Conservation (phyloP, 2,888 invertebrate genomes). For the Luperina testacea region DNA sequence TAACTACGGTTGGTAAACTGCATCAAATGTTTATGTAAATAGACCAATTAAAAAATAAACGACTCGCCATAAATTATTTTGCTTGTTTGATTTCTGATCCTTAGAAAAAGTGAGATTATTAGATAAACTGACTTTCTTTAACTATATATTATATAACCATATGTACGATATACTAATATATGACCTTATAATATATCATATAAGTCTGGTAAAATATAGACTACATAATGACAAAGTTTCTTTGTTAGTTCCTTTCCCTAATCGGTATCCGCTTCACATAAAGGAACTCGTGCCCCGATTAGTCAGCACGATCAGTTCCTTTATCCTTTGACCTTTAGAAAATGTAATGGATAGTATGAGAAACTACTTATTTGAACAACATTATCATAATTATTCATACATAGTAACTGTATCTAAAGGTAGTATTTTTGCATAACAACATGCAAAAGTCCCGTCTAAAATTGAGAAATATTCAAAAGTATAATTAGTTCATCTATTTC, state of each 20-base stretch:
- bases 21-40: slow-evolving; percentile 77
- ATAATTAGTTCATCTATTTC: neutral
- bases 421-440: too few species aligned
- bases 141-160: too few species aligned
- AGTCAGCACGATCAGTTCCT: slow-evolving; percentile 25
- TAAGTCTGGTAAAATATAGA: neutral
- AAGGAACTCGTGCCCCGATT: slow-evolving; percentile 27
- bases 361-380: neutral
- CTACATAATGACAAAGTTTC: neutral
- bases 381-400: neutral
- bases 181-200: neutral
- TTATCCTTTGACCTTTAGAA: slow-evolving; percentile 20
- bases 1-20: slow-evolving; percentile 91
- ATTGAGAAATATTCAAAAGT: neutral
- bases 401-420: neutral
- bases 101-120: neutral
- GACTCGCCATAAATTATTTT: slow-evolving; percentile 69
- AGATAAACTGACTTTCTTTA: neutral
- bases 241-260: slow-evolving; percentile 9
- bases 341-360: neutral
- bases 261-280: slow-evolving; percentile 29
- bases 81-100: slow-evolving; percentile 47
- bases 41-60: slow-evolving; percentile 74
- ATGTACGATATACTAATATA: neutral
- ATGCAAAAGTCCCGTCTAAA: neutral